A percentile compares a stretch with the other conserved stretches of the same genome.
phyloP scores from a whole-genome alignment of 1,140 invertebrate species.

The Elysia chlorotica region DNA sequence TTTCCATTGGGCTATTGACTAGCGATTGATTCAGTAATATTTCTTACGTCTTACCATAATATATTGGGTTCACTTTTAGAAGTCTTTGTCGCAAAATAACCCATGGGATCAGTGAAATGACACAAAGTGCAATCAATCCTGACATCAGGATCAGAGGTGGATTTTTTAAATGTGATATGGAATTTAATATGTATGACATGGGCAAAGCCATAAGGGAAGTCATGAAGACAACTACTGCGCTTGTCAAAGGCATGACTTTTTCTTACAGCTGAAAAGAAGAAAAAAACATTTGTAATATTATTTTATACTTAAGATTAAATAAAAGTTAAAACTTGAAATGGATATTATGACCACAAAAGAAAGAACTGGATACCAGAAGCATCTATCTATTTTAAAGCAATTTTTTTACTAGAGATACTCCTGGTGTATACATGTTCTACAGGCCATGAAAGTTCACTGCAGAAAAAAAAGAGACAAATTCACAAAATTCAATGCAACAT shows the following conservation, averaged over 20 bases:
- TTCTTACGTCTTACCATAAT: conserved; percentile 30
- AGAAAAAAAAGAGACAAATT: no score
- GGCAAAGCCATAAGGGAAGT: conserved; percentile 35
- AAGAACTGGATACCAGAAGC: no score
- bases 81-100: conserved; percentile 22
- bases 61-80: conserved; percentile 31
- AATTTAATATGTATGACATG: conserved; percentile 32
- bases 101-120: conserved; percentile 16
- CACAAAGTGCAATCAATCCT: conserved; percentile 22
- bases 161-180: conserved; percentile 23
- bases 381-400: no score
- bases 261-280: not conserved
- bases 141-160: conserved; percentile 23
- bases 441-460: no score
- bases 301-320: no score
- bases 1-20: no score
- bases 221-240: conserved; percentile 31
- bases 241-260: conserved; percentile 21
- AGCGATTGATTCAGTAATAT: not conserved
- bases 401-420: no score
- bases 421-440: no score
- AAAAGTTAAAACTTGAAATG: no score
- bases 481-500: no score
- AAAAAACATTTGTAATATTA: no score
- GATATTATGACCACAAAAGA: no score